Evolutionary conservation across 2,888 invertebrate species (phyloP).

Genomic region (Amphiduros pacificus): DNA sequence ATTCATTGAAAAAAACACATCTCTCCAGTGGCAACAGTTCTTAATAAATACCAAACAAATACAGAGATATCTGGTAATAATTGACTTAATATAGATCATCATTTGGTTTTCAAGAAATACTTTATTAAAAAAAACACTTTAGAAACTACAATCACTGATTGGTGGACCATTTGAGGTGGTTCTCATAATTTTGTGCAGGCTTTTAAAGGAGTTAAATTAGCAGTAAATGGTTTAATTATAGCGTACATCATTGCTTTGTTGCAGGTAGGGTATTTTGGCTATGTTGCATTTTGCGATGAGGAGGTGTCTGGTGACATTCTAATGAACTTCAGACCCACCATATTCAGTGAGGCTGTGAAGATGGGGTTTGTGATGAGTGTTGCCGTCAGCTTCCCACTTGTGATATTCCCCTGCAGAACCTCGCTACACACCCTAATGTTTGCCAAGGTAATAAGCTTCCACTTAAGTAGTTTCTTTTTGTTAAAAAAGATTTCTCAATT

Average conservation of each 20-base stretch:
- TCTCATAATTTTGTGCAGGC: neutral
- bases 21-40: no score
- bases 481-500: no score
- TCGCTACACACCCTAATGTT: conserved; percentile 90
- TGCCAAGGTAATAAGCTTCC: conserved; percentile 73
- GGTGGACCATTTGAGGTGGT: neutral
- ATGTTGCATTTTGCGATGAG: conserved; percentile 77
- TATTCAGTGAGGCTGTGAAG: conserved; percentile 83
- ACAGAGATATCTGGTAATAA: no score
- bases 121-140: no score
- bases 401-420: conserved; percentile 93
- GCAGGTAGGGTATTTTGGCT: conserved; percentile 89
- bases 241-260: no score
- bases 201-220: no score
- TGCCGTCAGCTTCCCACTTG: conserved; percentile 94
- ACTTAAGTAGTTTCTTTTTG: no score
- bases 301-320: conserved; percentile 80
- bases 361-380: conserved; percentile 92
- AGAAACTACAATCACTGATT: neutral
- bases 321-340: conserved; percentile 80
- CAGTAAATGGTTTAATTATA: no score
- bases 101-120: no score
- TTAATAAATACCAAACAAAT: no score
- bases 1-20: no score
- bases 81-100: no score